phyloP scores from a whole-genome alignment of 92 coral and sea anemone genomes.

The Phenganax marumi region DNA sequence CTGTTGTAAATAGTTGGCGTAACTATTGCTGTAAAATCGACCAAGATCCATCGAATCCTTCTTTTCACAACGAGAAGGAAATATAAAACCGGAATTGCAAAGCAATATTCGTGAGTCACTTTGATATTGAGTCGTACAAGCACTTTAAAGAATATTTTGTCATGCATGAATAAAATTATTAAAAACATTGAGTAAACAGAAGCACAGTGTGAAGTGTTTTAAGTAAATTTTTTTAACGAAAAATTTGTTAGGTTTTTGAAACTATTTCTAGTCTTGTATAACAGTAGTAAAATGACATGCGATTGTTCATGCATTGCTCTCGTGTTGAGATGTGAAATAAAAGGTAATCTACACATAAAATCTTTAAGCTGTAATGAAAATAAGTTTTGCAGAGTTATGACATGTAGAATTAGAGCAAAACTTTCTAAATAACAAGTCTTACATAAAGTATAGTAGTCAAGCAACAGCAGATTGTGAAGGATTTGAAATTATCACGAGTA shows the following conservation, averaged over 20 bases:
- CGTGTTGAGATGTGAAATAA: no score
- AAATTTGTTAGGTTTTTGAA: background rate
- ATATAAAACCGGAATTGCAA: slow-evolving; percentile 1
- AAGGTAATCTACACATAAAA: no score
- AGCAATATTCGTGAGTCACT: background rate
- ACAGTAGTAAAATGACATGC: no score
- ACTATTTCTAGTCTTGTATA: background rate
- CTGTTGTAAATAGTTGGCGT: slow-evolving; percentile 2
- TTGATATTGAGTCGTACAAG: background rate
- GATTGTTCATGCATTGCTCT: no score
- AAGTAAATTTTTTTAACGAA: background rate
- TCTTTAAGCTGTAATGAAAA: no score
- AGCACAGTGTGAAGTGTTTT: background rate
- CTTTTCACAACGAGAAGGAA: background rate
- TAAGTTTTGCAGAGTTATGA: no score
- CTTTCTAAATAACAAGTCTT: no score
- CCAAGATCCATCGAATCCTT: slow-evolving; percentile 14
- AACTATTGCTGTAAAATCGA: slow-evolving; percentile 27
- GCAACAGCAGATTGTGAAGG: no score
- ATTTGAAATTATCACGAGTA: no score
- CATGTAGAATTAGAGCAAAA: no score
- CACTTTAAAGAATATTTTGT: background rate
- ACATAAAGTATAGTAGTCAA: no score
- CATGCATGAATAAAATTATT: slow-evolving; percentile 13
- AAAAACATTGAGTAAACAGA: background rate